Evolutionary conservation across 2,113 vertebrate genomes (phyloP), one percentile per base, ranked within the genome.

Genomic region (Origma solitaria): DNA sequence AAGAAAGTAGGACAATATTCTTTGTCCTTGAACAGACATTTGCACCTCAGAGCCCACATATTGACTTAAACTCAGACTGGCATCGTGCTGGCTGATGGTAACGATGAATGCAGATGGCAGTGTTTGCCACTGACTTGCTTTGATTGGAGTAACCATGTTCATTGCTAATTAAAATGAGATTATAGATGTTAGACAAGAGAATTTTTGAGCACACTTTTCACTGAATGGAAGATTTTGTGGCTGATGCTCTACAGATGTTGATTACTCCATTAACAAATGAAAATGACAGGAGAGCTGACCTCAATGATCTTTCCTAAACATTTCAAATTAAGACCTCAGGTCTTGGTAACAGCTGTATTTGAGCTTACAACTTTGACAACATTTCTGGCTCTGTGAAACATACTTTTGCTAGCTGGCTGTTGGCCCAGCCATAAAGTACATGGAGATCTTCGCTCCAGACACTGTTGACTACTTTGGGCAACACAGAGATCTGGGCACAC

Each of bases 141-240:
- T 92, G 95, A 95, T 78, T 95, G 88, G 80, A 84, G 51, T 51
- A 88, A 94, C 94, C 81, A 88, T 87, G 62, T 83, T 70, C 83
- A 86, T 42, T 70, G 73, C 77, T 94, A 95, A 96, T 97, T 96
- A 95, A 94, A 95, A 82, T 73, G 76, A 93, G 77, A 85, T 89
- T 91, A 75, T 3, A 90, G 77, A 95, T 78, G 54, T 82, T 45
- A 94, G 76, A 92, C 51, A 88, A 92, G 77, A 82, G 72, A 85
- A 76, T 79, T 93, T 90, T 65, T 76, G 65, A 92, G 88, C 9
- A 47, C 13, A 21, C 49, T 77, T 96, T 87, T 83, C 75, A 83
- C 2, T 75, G 92, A 89, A 45, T 60, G 66, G 60, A 86, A 70
- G 79, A 73, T 60, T 89, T 87, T 58, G 51, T 84, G 44, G n/a